Conservation (phyloP, 2,888 invertebrate genomes). For the Ectemnius lituratus region DNA sequence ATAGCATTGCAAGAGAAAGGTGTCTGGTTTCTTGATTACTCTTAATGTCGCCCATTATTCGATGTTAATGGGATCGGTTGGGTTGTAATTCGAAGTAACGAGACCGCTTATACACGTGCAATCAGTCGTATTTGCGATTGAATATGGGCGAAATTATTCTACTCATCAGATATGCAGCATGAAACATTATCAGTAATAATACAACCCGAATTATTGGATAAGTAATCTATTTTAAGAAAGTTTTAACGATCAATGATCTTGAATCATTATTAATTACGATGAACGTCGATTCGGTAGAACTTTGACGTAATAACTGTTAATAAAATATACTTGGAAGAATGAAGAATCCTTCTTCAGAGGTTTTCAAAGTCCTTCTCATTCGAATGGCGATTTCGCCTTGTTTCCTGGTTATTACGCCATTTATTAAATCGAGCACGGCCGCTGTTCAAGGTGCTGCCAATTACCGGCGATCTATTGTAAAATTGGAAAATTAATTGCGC, state of each 20-base stretch:
- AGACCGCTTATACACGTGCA: background rate
- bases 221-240: background rate
- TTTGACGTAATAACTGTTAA: background rate
- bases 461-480: slow-evolving; percentile 48
- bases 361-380: slow-evolving; percentile 44
- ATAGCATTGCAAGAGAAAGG: background rate
- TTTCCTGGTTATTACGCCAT: slow-evolving; percentile 44
- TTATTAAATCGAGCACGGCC: slow-evolving; percentile 19
- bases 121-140: background rate
- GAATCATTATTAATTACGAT: no score
- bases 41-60: background rate
- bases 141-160: background rate
- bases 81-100: background rate
- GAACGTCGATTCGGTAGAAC: background rate
- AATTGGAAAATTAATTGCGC: slow-evolving; percentile 56
- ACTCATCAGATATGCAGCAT: no score
- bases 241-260: background rate
- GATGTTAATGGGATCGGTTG: background rate
- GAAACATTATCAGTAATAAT: no score
- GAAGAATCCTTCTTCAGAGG: background rate
- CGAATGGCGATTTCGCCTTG: slow-evolving; percentile 35
- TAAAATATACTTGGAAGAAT: background rate
- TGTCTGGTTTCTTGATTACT: background rate
- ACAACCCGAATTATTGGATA: background rate
- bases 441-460: slow-evolving; percentile 42